Base-by-base conservation (phyloP, 2,797 vertebrate species). In the Peromyscus attwateri region DNA sequence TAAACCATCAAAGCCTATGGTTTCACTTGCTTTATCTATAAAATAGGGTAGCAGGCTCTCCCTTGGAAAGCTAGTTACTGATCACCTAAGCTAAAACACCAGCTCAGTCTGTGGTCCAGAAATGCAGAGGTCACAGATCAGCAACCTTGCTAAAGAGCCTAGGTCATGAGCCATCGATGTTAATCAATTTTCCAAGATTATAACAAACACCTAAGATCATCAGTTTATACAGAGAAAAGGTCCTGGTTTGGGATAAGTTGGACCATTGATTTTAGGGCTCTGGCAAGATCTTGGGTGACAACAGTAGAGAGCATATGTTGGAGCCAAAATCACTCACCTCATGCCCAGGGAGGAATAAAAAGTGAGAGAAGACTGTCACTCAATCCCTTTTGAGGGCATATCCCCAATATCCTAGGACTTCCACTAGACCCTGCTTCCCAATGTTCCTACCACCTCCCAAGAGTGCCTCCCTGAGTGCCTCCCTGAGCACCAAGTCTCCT, bases 151-250 rank as follows among this genome's bases (percentile, higher is more conserved):
- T 57, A 23, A 29, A 75, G 31, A 43, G 34, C 49, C 27, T 37
- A 2, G 3, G 19, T 23, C 3, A 1, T 0, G 55, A 73, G 29
- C 37, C 52, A 29, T 16, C 6, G 4, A 9, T 60, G 52, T 12
- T 71, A 70, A 66, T 68, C 29, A 80, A 25, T 31, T 87, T 87
- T 19, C 10, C 16, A 6, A 37, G 17, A 60, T 40, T 71, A 31
- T 29, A 64, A 31, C 11, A 81, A 23, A 81, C 1, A 21, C 49
- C 40, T 52, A 40, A 82, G 31, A 52, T 73, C 13, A 64, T 40
- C 76, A 82, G 25, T 6, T 23, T 40, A 25, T 60, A 46, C 57
- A 88, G 16, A 57, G n/a, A 79, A 77, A 34, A 37, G 27, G 52
- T 49, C 27, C 52, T 81, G 46, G 29, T 49, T 34, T 31, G 29